These are phyloP conservation scores for Heliconius hermathena DNA, from an alignment of 1,140 invertebrate genomes.

Conservation along the genomic window DNA sequence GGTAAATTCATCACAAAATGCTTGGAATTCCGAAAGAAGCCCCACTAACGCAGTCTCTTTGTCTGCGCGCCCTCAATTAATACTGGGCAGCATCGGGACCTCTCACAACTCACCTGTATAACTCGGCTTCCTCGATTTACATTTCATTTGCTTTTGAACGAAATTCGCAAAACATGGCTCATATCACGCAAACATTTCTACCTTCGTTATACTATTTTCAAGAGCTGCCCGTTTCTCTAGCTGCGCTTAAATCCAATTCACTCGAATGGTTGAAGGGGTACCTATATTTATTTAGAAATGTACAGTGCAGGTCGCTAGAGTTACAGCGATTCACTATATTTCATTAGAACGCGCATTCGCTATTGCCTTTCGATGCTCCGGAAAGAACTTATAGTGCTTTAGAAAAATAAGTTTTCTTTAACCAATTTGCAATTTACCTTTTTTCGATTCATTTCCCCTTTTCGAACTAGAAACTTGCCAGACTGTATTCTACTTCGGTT, in stretches of 20 bases:
- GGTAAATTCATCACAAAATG: slow-evolving; percentile 61
- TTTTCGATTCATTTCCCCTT: slow-evolving; percentile 42
- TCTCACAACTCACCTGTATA: slow-evolving; percentile 39
- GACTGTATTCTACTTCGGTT: slow-evolving; percentile 29
- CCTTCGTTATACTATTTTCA: slow-evolving; percentile 42
- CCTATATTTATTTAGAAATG: slow-evolving; percentile 48
- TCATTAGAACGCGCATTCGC: slow-evolving; percentile 30
- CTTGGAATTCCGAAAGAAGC: slow-evolving; percentile 42
- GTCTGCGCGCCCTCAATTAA: slow-evolving; percentile 53
- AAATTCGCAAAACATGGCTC: slow-evolving; percentile 40
- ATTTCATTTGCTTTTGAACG: slow-evolving; percentile 44
- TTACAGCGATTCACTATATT: slow-evolving; percentile 43
- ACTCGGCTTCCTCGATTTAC: slow-evolving; percentile 32
- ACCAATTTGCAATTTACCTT: slow-evolving; percentile 41
- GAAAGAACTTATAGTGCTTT: slow-evolving; percentile 44
- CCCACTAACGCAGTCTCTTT: slow-evolving; percentile 51
- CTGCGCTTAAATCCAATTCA: slow-evolving; percentile 46
- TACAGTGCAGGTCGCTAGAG: slow-evolving; percentile 44
- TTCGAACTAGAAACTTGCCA: slow-evolving; percentile 38
- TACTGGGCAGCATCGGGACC: slow-evolving; percentile 43
- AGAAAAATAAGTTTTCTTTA: slow-evolving; percentile 55
- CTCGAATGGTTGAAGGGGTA: slow-evolving; percentile 34
- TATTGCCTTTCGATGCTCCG: slow-evolving; percentile 31
- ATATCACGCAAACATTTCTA: slow-evolving; percentile 42
- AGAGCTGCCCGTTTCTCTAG: slow-evolving; percentile 41